Conservation (phyloP, 53 echinoderm and acorn worm species). For the Paracentrotus lividus region DNA sequence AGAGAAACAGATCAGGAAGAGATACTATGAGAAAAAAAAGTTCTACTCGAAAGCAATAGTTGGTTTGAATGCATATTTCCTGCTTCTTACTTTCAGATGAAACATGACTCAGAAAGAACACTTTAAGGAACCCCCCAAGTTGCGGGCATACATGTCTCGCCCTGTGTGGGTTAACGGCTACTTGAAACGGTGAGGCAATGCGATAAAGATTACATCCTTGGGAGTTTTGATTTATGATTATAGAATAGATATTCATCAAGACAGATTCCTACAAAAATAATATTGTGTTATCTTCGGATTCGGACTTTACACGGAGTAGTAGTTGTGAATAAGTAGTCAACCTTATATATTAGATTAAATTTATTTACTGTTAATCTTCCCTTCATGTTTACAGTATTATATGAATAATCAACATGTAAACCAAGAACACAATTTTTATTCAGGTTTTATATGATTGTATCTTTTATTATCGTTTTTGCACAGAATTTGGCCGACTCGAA, state of each 20-base stretch:
- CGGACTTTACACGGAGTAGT: too few species aligned
- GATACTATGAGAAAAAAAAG: background rate
- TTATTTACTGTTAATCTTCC: too few species aligned
- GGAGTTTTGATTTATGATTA: too few species aligned
- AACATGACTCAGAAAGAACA: constrained; percentile 1
- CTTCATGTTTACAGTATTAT: too few species aligned
- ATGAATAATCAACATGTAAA: too few species aligned
- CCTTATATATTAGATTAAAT: too few species aligned
- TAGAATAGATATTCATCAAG: background rate
- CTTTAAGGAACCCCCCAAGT: background rate
- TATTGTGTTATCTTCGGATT: too few species aligned
- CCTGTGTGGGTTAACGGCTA: background rate
- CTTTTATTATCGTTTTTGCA: too few species aligned
- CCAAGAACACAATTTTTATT: too few species aligned
- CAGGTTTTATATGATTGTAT: too few species aligned
- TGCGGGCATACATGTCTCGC: background rate
- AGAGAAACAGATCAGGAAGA: background rate
- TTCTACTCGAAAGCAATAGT: background rate
- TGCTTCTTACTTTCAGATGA: background rate
- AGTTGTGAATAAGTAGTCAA: too few species aligned
- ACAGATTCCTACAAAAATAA: background rate
- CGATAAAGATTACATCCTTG: background rate
- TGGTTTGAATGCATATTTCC: background rate
- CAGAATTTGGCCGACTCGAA: too few species aligned
- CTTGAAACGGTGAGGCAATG: background rate